Base-by-base conservation (phyloP, 2,113 vertebrate species). In the Lepisosteus osseus region DNA sequence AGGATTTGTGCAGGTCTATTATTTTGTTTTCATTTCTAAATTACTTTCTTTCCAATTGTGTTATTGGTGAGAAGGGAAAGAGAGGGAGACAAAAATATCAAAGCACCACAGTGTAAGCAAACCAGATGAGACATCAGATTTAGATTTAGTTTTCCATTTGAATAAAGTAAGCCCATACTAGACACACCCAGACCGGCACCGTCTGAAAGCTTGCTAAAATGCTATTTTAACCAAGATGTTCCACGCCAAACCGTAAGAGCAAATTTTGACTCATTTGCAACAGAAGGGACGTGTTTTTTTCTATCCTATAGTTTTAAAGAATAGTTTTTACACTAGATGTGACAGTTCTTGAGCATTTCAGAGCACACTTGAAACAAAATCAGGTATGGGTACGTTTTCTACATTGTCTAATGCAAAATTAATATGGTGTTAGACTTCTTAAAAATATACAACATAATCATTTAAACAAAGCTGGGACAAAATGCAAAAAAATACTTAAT, bases 231-330 rank as follows among this genome's bases (percentile, higher is more conserved):
- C 65, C 61, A 70, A 41, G 56, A 69, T 54, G 43, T 44, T 59
- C 54, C 7, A 57, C 61, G 68, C 72, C 72, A 73, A 71, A 70
- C 76, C 65, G 17, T 69, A 56, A 69, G 61, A 74, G 74, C 74
- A 68, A 65, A 71, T 71, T 69, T 77, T 69, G 44, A 80, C 72
- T 79, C 75, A 42, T 74, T 73, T 76, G 77, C 75, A 68, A 64
- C 61, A 72, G 74, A 75, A 29, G 61, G 82, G 85, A 89, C 86
- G 85, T 82, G 84, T 84, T 85, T 74, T 68, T 66, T 64, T 77
- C 77, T 64, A 76, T 71, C 68, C 62, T 73, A n/a, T 63, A 76
- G 79, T 80, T 72, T 69, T 61, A 63, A 65, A 42, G 70, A 71
- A 54, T 65, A 65, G 82, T 83, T 83, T 72, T 78, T 83, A 70